A percentile compares a stretch with the other conserved stretches of the same genome.
phyloP scores from a whole-genome alignment of 2,113 vertebrate genomes.

The Thalassarche chlororhynchos region DNA sequence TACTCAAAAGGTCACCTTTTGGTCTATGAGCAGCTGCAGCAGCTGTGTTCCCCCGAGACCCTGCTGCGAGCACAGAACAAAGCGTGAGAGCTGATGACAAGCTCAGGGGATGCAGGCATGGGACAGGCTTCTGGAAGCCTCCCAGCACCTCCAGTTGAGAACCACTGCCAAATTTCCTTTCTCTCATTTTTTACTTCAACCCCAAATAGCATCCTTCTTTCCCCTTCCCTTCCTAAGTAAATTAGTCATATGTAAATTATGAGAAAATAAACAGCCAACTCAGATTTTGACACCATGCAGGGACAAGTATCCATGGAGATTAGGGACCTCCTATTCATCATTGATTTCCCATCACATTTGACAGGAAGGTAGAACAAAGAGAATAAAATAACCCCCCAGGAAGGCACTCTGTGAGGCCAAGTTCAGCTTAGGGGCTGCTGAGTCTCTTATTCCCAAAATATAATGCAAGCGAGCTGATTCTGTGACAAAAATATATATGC shows the following conservation, averaged over 20 bases:
- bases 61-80: not conserved
- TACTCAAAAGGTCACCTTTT: conserved; percentile 31
- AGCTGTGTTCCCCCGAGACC: not conserved
- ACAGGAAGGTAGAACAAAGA: not conserved
- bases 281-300: conserved; percentile 20
- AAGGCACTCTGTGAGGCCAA: not conserved
- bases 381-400: not conserved
- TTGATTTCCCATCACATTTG: conserved; percentile 3
- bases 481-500: not conserved
- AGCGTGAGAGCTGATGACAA: not conserved
- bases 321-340: not conserved
- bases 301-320: conserved; percentile 29
- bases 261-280: conserved; percentile 11
- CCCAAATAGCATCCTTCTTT: not conserved
- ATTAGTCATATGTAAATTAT: not conserved
- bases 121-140: not conserved
- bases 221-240: not conserved
- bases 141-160: not conserved
- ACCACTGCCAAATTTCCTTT: not conserved
- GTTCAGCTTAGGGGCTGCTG: not conserved
- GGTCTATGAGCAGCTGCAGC: not conserved
- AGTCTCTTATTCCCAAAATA: not conserved
- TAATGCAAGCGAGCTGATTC: not conserved
- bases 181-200: not conserved
- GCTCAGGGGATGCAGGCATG: not conserved